A percentile compares a stretch with the other conserved stretches of the same genome.
Conservation (phyloP, 1,140 invertebrate species). For the Pentalonia nigronervosa region DNA sequence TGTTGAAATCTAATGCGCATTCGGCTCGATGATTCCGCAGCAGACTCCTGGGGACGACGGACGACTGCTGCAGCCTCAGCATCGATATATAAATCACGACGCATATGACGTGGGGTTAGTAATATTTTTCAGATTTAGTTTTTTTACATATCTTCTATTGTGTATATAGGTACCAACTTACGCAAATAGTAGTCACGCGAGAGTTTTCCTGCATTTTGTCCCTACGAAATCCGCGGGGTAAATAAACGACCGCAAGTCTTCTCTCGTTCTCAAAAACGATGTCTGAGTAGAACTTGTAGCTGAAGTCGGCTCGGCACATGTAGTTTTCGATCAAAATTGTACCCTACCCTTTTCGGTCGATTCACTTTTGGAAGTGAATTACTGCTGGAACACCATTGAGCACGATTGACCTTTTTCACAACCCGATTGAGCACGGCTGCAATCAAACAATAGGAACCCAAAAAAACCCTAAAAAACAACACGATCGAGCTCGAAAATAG, state of each 20-base stretch:
- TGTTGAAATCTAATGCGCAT: neutral
- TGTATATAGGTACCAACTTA: neutral
- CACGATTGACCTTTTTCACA: neutral
- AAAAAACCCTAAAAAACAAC: no score
- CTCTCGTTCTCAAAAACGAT: neutral
- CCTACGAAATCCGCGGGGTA: no score
- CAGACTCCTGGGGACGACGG: neutral
- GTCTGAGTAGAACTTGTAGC: neutral
- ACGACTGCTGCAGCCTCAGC: no score
- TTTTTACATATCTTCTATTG: neutral
- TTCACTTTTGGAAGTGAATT: no score
- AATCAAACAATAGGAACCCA: neutral
- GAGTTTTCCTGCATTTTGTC: neutral
- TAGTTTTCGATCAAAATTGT: no score
- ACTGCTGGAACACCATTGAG: neutral
- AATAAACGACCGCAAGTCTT: neutral
- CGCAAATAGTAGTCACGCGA: neutral
- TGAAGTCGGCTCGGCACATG: no score
- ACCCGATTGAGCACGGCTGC: neutral
- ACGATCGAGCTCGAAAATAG: neutral
- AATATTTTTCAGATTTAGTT: neutral
- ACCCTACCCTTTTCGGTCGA: no score
- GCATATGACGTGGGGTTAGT: neutral
- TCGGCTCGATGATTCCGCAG: neutral
- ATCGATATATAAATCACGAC: neutral